Percentiles rank a stretch among this genome's conserved stretches.
Evolutionary conservation across 1,140 invertebrate species (phyloP).

Genomic region (Cephus cinctus): DNA sequence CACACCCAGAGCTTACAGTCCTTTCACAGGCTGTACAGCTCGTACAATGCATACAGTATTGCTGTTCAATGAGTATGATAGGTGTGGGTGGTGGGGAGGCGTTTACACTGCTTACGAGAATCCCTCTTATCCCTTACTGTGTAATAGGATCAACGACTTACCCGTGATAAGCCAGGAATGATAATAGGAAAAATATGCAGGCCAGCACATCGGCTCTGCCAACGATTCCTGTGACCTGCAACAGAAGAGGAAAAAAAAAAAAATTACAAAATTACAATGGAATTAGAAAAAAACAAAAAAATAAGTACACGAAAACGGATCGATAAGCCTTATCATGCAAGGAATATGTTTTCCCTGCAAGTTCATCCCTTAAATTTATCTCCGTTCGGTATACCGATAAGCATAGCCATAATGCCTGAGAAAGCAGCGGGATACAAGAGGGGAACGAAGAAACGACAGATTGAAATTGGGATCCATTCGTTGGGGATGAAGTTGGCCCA

Average conservation of each 20-base stretch:
- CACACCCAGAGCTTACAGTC: no score
- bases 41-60: no score
- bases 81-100: no score
- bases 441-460: constrained; percentile 9
- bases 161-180: constrained; percentile 79
- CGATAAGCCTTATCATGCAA: neutral
- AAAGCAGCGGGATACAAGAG: neutral
- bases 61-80: no score
- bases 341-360: neutral
- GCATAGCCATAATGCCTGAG: neutral
- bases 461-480: constrained; percentile 19
- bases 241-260: constrained; percentile 38
- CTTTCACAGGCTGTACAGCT: no score
- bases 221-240: constrained; percentile 78
- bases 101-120: no score
- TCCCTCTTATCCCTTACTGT: no score
- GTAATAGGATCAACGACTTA: no score
- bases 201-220: constrained; percentile 83
- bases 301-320: neutral
- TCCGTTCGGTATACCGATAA: neutral
- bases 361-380: neutral
- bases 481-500: no score
- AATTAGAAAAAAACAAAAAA: neutral
- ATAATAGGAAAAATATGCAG: constrained; percentile 79
- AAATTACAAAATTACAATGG: neutral